Evolutionary conservation across 1,140 invertebrate species (phyloP).

Genomic region (Drosophila aff.): DNA sequence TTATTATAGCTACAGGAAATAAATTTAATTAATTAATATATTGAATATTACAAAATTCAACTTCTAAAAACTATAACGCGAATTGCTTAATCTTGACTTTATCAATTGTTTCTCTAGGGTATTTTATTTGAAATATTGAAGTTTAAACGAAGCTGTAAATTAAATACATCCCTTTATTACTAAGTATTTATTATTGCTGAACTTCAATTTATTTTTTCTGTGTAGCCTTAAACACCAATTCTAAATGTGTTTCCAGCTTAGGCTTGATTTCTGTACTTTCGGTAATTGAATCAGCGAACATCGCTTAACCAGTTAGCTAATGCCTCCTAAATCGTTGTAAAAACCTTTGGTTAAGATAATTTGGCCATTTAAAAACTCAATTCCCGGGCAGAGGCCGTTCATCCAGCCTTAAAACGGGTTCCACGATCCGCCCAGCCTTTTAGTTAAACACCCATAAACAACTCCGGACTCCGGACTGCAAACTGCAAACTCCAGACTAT

Average conservation of each 20-base stretch:
- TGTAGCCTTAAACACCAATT: not conserved
- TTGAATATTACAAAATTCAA: no score
- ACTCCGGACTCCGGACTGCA: conserved; percentile 24
- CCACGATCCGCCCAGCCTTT: conserved; percentile 23
- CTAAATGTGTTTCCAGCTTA: not conserved
- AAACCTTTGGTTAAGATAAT: conserved; percentile 45
- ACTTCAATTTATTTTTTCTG: not conserved
- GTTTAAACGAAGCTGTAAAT: not conserved
- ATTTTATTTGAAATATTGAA: not conserved
- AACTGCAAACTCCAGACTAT: conserved; percentile 8
- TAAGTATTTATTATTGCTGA: not conserved
- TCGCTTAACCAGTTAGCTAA: conserved; percentile 22
- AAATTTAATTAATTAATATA: no score
- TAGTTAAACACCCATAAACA: conserved; percentile 48
- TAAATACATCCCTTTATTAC: not conserved
- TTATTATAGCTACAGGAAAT: no score
- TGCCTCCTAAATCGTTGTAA: conserved; percentile 33
- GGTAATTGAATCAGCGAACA: conserved; percentile 39
- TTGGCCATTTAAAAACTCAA: conserved; percentile 39
- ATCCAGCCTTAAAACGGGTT: conserved; percentile 39
- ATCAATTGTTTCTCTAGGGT: not conserved
- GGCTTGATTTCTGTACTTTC: conserved; percentile 9
- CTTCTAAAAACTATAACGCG: no score
- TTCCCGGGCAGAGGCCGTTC: conserved; percentile 25
- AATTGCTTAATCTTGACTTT: not conserved